Conservation (phyloP, 2,888 invertebrate genomes). For the Leptopilina syphax region DNA sequence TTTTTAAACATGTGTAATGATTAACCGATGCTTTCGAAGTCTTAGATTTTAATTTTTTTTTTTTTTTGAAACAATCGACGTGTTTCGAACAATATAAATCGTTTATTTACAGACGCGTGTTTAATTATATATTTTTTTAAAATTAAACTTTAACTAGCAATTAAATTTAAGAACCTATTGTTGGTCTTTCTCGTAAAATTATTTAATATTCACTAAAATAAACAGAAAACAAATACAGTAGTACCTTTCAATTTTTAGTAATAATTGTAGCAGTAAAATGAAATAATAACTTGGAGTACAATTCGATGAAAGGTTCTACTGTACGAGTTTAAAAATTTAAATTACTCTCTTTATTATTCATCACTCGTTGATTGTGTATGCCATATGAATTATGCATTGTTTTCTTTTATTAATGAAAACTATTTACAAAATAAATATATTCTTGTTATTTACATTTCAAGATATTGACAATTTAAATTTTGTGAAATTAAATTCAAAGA, state of each 20-base stretch:
- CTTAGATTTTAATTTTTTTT: conserved; percentile 13
- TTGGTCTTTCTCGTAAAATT: conserved; percentile 21
- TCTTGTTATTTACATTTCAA: conserved; percentile 15
- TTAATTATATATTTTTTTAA: conserved; percentile 27
- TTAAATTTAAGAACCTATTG: conserved; percentile 11
- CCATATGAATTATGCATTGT: too few species aligned
- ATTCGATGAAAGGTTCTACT: too few species aligned
- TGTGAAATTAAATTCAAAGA: conserved; percentile 28
- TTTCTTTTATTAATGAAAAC: background rate
- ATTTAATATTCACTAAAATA: background rate
- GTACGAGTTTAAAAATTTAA: too few species aligned
- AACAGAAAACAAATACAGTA: background rate
- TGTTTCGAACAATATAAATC: conserved; percentile 36
- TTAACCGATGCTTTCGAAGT: background rate
- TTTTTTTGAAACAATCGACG: background rate
- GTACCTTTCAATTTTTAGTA: background rate
- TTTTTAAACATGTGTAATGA: background rate
- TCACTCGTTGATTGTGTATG: too few species aligned
- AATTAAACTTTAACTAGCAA: background rate
- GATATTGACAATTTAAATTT: conserved; percentile 5
- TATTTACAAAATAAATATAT: conserved; percentile 45
- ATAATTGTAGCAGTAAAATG: background rate
- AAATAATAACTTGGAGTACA: too few species aligned
- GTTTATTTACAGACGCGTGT: conserved; percentile 49
- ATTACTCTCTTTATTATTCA: too few species aligned